A percentile compares a stretch with the other conserved stretches of the same genome.
Conservation (phyloP, 92 coral and sea anemone species). For the Porites cylindrica region DNA sequence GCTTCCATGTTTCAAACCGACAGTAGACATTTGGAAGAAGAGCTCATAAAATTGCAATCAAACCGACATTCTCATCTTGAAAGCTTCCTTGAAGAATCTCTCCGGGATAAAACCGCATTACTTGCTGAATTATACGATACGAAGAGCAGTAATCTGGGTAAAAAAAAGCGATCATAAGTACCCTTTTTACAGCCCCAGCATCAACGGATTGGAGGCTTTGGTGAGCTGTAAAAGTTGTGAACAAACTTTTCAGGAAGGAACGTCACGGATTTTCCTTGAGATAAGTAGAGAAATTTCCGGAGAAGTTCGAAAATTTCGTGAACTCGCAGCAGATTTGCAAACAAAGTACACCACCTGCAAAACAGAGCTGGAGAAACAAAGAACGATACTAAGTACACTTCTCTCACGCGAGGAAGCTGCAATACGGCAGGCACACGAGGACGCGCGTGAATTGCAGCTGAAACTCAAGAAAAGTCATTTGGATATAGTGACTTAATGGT, state of each 20-base stretch:
- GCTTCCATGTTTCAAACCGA: slow-evolving; percentile 3
- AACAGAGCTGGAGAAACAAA: slow-evolving; percentile 6
- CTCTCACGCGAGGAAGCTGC: slow-evolving; percentile 38
- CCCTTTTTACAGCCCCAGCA: not conserved
- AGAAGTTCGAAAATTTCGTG: slow-evolving; percentile 24
- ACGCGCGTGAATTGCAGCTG: slow-evolving; percentile 23
- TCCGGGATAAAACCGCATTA: not conserved
- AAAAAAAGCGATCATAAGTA: not conserved
- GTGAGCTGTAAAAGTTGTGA: not conserved
- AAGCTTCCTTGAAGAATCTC: not conserved
- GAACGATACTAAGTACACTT: not conserved
- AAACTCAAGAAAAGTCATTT: not conserved
- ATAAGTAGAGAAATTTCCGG: not conserved
- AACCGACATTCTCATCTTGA: not conserved
- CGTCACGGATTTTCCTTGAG: not conserved
- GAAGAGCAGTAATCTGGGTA: not conserved
- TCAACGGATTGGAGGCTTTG: not conserved
- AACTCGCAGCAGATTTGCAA: slow-evolving; percentile 28
- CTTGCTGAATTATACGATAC: not conserved
- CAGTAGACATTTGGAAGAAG: not conserved
- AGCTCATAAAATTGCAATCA: not conserved
- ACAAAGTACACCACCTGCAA: slow-evolving; percentile 43
- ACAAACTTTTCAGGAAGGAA: not conserved
- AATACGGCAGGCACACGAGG: slow-evolving; percentile 17
- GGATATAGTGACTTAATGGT: slow-evolving; percentile 28